Base-by-base conservation (phyloP, 2,888 invertebrate genomes). In the Spialia ferax region DNA sequence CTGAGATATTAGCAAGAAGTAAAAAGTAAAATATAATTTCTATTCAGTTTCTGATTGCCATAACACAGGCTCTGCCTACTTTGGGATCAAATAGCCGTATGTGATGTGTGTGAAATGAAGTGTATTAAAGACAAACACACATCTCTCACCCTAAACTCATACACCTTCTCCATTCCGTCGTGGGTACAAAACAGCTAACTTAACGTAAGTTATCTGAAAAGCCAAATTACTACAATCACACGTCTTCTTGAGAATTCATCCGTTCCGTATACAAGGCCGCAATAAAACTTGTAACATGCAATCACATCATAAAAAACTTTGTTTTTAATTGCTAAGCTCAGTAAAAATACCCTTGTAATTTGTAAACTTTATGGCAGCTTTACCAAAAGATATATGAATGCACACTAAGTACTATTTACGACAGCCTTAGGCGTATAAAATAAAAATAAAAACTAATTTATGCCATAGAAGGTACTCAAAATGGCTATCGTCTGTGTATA, bases 281-380 rank as follows among this genome's bases (percentile, higher is more conserved):
- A 57, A 50, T 50, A 50, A 65, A 64, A 66, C 26, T 60, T 29
- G 50, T 6, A 59, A 52, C 59, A 52, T 26, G 26, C 59, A 66
- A 59, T 66, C 52, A 66, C 50, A 50, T 59, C 35, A 52, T 66
- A 66, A 60, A 64, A 52, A 60, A 60, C 60, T 35, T 60, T 23
- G 32, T 29, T 54, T 35, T 60, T 60, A 66, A 60, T 66, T 66
- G 22, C n/a, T 65, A 15, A 22, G 15, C 50, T 8, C 35, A 38
- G 18, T 52, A 22, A 64, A 50, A 52, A 55, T 11, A 56, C 29
- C 22, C 29, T 64, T 35, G 22, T 32, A 48, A 32, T 64, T 22
- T 22, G 32, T 56, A 11, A 48, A 1, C 26, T 59, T 59, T 59
- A 45, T 59, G 42, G 42, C 42, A 10, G 22, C 22, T 50, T 15